A percentile compares a stretch with the other conserved stretches of the same genome.
Conservation (phyloP, 2,113 vertebrate genomes). For the Oncorhynchus gorbuscha region DNA sequence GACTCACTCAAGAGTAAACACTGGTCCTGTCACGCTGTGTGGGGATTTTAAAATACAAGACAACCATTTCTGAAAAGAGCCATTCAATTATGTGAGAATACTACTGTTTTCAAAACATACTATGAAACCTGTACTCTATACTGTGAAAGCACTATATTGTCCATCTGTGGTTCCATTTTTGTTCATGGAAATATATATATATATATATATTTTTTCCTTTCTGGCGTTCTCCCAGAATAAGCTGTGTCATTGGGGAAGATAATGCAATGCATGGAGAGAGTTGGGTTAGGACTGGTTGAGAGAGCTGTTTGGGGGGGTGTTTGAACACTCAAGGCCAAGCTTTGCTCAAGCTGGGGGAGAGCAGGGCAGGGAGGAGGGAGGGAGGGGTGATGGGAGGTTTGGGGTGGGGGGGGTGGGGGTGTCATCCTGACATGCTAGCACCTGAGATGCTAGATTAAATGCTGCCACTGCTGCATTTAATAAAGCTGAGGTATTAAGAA, state of each 20-base stretch:
- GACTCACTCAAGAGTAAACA: conserved; percentile 40
- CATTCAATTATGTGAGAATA: conserved; percentile 26
- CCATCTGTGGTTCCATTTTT: conserved; percentile 11
- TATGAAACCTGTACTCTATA: no score
- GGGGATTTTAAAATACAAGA: conserved; percentile 32
- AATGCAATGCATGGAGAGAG: conserved; percentile 29
- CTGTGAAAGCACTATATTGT: conserved; percentile 17
- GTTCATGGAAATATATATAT: neutral
- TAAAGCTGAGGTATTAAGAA: conserved; percentile 37
- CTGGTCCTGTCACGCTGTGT: conserved; percentile 15
- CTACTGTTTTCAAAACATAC: conserved; percentile 18
- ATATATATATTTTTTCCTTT: conserved; percentile 11
- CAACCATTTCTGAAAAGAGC: conserved; percentile 23
- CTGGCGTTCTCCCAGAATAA: conserved; percentile 35
- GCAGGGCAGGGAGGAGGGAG: neutral
- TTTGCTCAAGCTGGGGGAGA: conserved; percentile 40
- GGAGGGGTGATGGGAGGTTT: neutral
- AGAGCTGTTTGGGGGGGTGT: conserved; percentile 54
- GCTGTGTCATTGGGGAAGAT: conserved; percentile 39
- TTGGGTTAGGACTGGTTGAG: conserved; percentile 42
- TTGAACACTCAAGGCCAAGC: conserved; percentile 33
- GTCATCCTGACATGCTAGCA: conserved; percentile 36
- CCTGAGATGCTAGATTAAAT: conserved; percentile 42
- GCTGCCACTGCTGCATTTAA: conserved; percentile 36
- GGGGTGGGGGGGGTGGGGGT: neutral